A percentile compares a stretch with the other conserved stretches of the same genome.
phyloP scores from a whole-genome alignment of 2,888 invertebrate genomes.

The Cistogaster globosa region DNA sequence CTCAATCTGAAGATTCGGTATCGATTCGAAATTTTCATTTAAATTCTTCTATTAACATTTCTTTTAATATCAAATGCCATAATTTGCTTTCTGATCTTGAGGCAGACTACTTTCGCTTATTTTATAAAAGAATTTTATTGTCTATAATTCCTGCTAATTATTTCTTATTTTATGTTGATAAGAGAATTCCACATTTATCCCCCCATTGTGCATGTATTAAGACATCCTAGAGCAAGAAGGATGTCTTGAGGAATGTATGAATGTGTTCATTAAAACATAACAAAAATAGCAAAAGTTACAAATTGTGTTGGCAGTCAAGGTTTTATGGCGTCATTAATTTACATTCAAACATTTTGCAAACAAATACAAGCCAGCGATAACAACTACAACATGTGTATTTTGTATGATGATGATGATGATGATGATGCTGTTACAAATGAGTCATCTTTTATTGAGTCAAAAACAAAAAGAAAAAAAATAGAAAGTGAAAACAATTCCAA shows the following conservation, averaged over 20 bases:
- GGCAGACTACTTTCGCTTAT: too few species aligned
- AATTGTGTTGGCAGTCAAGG: slow-evolving; percentile 43
- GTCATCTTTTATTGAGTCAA: slow-evolving; percentile 32
- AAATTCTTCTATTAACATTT: too few species aligned
- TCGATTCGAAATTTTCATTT: too few species aligned
- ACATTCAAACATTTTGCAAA: slow-evolving; percentile 24
- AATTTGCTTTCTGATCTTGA: too few species aligned
- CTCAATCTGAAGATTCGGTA: too few species aligned
- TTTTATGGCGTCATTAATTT: slow-evolving; percentile 67
- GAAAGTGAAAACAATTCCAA: neutral
- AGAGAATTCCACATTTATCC: too few species aligned
- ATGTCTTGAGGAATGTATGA: neutral
- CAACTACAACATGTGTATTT: neutral
- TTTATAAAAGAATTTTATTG: too few species aligned
- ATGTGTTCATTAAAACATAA: slow-evolving; percentile 17
- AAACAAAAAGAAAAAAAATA: slow-evolving; percentile 35
- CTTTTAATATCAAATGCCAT: too few species aligned
- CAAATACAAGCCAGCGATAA: neutral
- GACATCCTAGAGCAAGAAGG: too few species aligned
- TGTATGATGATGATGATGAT: neutral
- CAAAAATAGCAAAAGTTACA: slow-evolving; percentile 41
- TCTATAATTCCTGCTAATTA: too few species aligned
- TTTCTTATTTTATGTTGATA: too few species aligned
- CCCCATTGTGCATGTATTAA: too few species aligned
- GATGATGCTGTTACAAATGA: slow-evolving; percentile 19